Evolutionary conservation across 2,113 vertebrate species (phyloP), one percentile per base, ranked within the genome.

Genomic region (Nothoprocta perdicaria): DNA sequence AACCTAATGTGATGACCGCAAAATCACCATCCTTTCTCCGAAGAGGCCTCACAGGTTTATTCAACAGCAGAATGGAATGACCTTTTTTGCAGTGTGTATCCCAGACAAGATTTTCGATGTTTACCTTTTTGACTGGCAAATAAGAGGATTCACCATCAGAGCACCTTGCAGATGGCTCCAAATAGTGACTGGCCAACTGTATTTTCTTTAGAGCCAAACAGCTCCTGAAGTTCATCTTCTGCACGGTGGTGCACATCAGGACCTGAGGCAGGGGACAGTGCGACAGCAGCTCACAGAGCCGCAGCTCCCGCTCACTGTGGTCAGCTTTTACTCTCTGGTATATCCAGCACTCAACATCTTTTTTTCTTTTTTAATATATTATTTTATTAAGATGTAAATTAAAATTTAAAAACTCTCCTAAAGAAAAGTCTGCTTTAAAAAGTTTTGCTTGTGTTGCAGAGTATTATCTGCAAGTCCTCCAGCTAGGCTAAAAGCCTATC

Each of bases 401-500:
- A 93, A 96, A 96, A 92, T 86, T 80, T 61, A 81, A 96, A 93
- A 88, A 43, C 12, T 79, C 94, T 92, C 90, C 86, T 72, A 82
- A 96, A 97, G 95, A 97, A 97, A 98, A 98, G 95, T 97, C 86
- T 77, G 86, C 92, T 95, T 95, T 88, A 53, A 94, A 96, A 98
- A 98, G 97, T 98, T 98, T 98, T 97, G 97, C 83, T 90, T 94
- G 2, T 77, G 84, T 93, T 94, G 91, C 95, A 94, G 89, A 98
- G 95, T 97, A 96, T 97, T 98, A 97, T 98, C 98, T 97, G 95
- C 86, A 96, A 97, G 97, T 98, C 97, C 97, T 98, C 97, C 97
- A 98, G 98, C 97, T 97, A 97, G 93, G 97, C 98, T 98, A 96
- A 97, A 97, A 98, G 97, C 97, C 97, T 96, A 92, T 95, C 97